Base-by-base conservation (phyloP, 2,797 vertebrate species). In the Neosilurus hyrtlii region DNA sequence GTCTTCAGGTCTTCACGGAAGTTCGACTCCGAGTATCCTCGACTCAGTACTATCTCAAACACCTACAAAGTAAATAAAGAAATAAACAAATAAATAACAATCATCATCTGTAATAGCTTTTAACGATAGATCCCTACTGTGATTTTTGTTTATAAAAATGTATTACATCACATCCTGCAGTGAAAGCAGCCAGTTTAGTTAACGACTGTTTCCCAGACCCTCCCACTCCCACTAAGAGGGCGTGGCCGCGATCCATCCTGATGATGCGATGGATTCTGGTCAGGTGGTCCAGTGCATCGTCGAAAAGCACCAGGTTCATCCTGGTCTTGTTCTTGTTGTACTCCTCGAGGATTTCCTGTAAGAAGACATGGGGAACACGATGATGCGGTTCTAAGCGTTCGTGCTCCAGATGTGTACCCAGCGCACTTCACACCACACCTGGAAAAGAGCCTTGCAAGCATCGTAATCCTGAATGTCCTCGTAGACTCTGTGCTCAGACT, bases 201-300 rank as follows among this genome's bases (percentile, higher is more conserved):
- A 99, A 94, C 0, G 96, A 98, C 90, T 97, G 97, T 88, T 98
- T 99, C 54, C 98, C 97, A 0, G 98, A 99, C 82, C 98, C 98
- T 0, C 95, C 97, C 0, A 96, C 94, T 0, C 98, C 98, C 1
- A 99, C 96, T 22, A 99, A 94, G 90, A 99, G 92, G 0, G 96
- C 96, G 0, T 99, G 97, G 51, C 97, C 97, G 0, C 91, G 94
- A 89, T 96, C 95, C 91, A 98, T 96, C 4, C 97, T 94, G 73
- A 99, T 93, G 87, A 97, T 94, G 66, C 97, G 96, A 87, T 99
- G 96, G 51, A 98, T 80, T 0, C 95, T 95, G 26, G 96, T 96
- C 83, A 99, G 90, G 89, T 99, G 98, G 83, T 99, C 98, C 89
- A 99, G 91, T 4, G 97, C 97, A 2, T 99, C 96, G 0, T 99